A percentile compares a stretch with the other conserved stretches of the same genome.
Evolutionary conservation across 2,888 invertebrate genomes (phyloP).

Genomic region (Acleris cristana): DNA sequence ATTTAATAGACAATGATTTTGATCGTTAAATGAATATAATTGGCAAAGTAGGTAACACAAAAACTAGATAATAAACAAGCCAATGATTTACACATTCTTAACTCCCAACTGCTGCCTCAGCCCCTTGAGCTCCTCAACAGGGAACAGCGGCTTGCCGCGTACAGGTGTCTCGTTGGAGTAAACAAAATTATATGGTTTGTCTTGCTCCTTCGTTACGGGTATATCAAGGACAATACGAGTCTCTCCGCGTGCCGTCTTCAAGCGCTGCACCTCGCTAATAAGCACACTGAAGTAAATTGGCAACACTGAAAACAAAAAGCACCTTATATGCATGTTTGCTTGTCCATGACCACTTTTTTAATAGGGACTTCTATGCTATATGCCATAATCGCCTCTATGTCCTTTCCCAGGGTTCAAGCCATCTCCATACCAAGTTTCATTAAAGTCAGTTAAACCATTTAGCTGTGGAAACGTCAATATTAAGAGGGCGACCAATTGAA

Average conservation of each 20-base stretch:
- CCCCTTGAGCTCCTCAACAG: constrained; percentile 8
- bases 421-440: too few relatives aligned
- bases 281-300: constrained; percentile 15
- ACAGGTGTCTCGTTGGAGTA: background rate
- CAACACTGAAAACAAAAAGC: constrained; percentile 12
- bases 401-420: too few relatives aligned
- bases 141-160: constrained; percentile 1
- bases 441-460: too few relatives aligned
- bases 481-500: too few relatives aligned
- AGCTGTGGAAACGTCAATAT: too few relatives aligned
- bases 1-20: too few relatives aligned
- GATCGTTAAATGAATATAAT: too few relatives aligned
- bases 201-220: background rate
- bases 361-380: too few relatives aligned
- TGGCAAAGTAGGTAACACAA: too few relatives aligned
- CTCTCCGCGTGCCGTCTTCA: background rate
- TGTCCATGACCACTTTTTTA: too few relatives aligned
- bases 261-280: too few relatives aligned
- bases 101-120: constrained; percentile 10
- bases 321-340: background rate
- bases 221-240: constrained; percentile 14
- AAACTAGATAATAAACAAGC: background rate
- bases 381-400: too few relatives aligned
- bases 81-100: background rate
- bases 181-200: background rate